A percentile compares a stretch with the other conserved stretches of the same genome.
Evolutionary conservation across 1,140 invertebrate species (phyloP).

Genomic region (Ridgeia piscesae): DNA sequence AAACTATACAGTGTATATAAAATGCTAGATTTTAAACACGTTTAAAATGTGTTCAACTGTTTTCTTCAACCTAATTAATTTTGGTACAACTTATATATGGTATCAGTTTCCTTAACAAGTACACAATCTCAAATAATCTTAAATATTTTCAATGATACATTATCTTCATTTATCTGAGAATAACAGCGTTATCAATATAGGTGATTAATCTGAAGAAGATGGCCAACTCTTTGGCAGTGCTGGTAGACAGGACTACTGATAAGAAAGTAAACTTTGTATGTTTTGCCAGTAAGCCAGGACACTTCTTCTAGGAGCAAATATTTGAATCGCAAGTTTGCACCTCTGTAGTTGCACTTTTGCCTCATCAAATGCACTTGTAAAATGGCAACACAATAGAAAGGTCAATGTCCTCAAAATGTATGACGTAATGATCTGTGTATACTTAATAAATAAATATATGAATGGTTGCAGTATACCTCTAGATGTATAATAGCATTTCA

Average conservation of each 20-base stretch:
- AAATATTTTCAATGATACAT: background rate
- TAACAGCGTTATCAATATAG: background rate
- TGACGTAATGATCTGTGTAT: background rate
- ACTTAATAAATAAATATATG: background rate
- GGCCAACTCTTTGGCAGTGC: background rate
- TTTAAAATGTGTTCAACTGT: too few species aligned
- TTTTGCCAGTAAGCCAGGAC: background rate
- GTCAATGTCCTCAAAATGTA: background rate
- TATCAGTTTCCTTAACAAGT: too few species aligned
- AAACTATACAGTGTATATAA: too few species aligned
- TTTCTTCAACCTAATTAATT: too few species aligned
- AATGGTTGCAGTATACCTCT: background rate
- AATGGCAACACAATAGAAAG: too few species aligned
- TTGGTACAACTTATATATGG: too few species aligned
- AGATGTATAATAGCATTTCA: background rate
- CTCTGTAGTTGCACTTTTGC: background rate
- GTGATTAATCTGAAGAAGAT: background rate
- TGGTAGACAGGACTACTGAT: background rate
- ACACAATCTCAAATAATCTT: background rate
- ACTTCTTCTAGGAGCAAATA: background rate
- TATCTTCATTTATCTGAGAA: background rate
- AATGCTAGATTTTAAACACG: too few species aligned
- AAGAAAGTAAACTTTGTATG: background rate
- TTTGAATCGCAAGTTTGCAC: background rate
- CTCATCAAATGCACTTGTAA: background rate